Base-by-base conservation (phyloP, 2,888 invertebrate species). In the Allophyes oxyacanthae region DNA sequence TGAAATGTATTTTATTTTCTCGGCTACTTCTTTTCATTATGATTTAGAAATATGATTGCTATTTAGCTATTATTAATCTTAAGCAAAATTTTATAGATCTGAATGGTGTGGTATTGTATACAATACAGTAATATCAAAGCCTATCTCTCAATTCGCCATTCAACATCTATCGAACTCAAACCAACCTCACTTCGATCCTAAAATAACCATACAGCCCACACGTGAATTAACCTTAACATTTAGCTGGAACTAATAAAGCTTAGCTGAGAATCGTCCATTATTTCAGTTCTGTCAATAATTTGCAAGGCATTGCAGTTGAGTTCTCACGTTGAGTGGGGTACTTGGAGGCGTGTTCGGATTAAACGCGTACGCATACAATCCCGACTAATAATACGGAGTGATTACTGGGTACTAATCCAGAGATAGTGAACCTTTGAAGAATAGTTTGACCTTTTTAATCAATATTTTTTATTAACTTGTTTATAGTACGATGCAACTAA, bases 281-380 rank as follows among this genome's bases (percentile, higher is more conserved):
- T 58, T 71, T 60, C 55, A 75, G 44, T 46, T 41, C 51, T 63
- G 55, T 64, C 69, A 72, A 69, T 72, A 69, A 74, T 65, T 75
- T 75, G 75, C 63, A 53, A 50, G 50, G 40, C 57, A 64, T 61
- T 67, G 54, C 63, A 44, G 46, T 53, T 38, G 49, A 28, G 52
- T 62, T 59, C 59, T 54, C 62, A 72, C 59, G 54, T 67, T 58
- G 57, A 14, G 61, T 53, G 56, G 15, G 37, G 64, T 57, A 44
- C 44, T 64, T 64, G 53, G 33, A 56, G 69, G 58, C 13, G 30
- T 28, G 28, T 28, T 28, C 43, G 70, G 70, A 64, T 69, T 64
- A 70, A 66, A 51, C 38, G 57, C 48, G 14, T 70, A 28, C 52
- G 38, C 58, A 66, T 70, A 64, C 70, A 58, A 52, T 64, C 64